phyloP scores from a whole-genome alignment of 2,113 vertebrate species.

The Cheilinus undulatus region DNA sequence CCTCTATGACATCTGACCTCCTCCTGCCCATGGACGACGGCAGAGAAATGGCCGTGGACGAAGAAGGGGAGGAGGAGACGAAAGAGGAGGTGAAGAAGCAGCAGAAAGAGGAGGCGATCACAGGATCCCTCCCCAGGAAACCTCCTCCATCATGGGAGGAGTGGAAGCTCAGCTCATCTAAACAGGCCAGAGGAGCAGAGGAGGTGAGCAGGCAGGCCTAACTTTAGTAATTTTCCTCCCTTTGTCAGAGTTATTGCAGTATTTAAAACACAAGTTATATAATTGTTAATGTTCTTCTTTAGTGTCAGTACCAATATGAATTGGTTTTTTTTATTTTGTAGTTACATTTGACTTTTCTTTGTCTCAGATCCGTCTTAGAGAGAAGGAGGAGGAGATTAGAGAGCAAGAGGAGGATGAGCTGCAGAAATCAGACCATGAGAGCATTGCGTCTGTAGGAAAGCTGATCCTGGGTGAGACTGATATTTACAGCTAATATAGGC shows the following conservation, averaged over 20 bases:
- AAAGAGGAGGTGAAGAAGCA: not conserved
- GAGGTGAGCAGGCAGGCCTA: no score
- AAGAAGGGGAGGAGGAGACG: not conserved
- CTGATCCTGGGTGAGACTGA: conserved; percentile 52
- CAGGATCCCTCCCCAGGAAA: conserved; percentile 33
- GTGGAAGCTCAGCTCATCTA: conserved; percentile 46
- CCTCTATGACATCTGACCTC: conserved; percentile 45
- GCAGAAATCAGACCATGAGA: conserved; percentile 23
- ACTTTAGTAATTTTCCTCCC: no score
- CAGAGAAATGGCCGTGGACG: conserved; percentile 72
- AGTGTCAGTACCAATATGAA: no score
- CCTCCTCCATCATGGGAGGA: conserved; percentile 68
- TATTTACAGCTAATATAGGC: no score
- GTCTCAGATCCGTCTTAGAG: conserved; percentile 29
- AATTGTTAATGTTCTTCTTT: no score
- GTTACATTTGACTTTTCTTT: no score
- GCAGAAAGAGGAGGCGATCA: conserved; percentile 7
- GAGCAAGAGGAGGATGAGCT: conserved; percentile 32
- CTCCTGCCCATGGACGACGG: conserved; percentile 43
- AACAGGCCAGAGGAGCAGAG: not conserved
- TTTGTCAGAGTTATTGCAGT: no score
- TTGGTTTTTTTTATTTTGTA: no score
- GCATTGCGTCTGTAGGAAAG: conserved; percentile 23
- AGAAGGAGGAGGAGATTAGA: conserved; percentile 17
- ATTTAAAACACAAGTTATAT: no score